Evolutionary conservation across 2,888 invertebrate genomes (phyloP).

Genomic region (Pyrocoelia pectoralis): DNA sequence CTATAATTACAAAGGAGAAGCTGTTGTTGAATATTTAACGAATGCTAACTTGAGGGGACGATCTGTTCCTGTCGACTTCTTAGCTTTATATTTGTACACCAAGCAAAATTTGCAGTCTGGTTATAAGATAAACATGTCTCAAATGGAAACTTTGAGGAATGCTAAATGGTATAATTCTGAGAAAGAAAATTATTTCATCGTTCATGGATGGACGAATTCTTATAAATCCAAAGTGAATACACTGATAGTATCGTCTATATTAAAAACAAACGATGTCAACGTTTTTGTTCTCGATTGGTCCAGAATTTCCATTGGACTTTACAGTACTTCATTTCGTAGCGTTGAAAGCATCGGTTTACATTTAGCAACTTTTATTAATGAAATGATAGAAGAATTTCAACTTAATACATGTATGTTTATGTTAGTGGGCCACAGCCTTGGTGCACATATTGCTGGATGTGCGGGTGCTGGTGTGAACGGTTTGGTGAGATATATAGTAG

Average conservation of each 20-base stretch:
- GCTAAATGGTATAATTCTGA: constrained; percentile 16
- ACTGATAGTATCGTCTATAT: constrained; percentile 16
- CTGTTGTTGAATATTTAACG: too few species aligned
- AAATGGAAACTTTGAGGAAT: not conserved
- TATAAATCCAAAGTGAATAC: constrained; percentile 18
- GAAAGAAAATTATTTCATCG: constrained; percentile 25
- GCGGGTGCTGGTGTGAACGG: constrained; percentile 32
- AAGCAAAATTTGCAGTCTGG: not conserved
- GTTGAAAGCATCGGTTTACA: constrained; percentile 33
- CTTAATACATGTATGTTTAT: constrained; percentile 17
- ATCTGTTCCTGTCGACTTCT: too few species aligned
- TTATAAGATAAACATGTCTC: not conserved
- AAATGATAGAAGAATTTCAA: constrained; percentile 24
- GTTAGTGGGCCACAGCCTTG: constrained; percentile 38
- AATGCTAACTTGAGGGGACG: too few species aligned
- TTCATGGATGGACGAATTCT: constrained; percentile 33
- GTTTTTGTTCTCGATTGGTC: constrained; percentile 35
- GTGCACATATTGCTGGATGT: constrained; percentile 38
- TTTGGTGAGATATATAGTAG: constrained; percentile 33
- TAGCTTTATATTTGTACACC: constrained; percentile 12
- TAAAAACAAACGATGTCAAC: constrained; percentile 21
- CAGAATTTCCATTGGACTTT: constrained; percentile 12
- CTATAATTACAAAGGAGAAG: too few species aligned
- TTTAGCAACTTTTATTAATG: constrained; percentile 30
- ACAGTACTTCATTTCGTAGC: constrained; percentile 22